These are phyloP conservation scores for Prosopocoilus inquinatus DNA, from an alignment of 2,888 invertebrate species.

Conservation along the genomic window DNA sequence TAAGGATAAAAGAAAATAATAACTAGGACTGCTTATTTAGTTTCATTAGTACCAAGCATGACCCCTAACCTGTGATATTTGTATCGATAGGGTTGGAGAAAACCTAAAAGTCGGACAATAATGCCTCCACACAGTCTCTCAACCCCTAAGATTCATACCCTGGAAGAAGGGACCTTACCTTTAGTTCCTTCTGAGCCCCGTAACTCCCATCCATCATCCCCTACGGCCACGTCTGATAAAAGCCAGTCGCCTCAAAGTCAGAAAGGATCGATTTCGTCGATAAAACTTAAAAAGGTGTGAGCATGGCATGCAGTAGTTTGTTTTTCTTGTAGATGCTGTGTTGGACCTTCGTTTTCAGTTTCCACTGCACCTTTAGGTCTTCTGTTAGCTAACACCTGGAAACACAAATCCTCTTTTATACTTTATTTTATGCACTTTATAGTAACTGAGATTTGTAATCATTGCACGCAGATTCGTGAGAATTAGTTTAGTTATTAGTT, in stretches of 20 bases:
- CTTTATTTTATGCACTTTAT: background rate
- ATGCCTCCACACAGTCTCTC: conserved; percentile 62
- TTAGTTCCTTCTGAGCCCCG: conserved; percentile 46
- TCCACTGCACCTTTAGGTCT: too few relatives aligned
- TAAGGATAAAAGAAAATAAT: background rate
- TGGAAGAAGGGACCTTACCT: conserved; percentile 48
- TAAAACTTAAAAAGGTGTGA: conserved; percentile 55
- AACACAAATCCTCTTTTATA: too few relatives aligned
- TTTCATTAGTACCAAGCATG: conserved; percentile 24
- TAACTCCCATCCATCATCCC: conserved; percentile 51
- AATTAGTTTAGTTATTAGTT: background rate
- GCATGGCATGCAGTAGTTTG: conserved; percentile 39
- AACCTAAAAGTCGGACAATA: conserved; percentile 74
- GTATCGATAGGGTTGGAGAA: conserved; percentile 70
- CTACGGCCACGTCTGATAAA: conserved; percentile 55
- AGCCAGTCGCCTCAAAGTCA: conserved; percentile 52
- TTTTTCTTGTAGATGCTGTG: conserved; percentile 3
- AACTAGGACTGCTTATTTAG: conserved; percentile 15
- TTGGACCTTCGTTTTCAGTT: too few relatives aligned
- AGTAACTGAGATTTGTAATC: background rate
- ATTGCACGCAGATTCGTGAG: too few relatives aligned
- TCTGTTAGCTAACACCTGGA: too few relatives aligned
- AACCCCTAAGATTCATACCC: conserved; percentile 54
- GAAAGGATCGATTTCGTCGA: conserved; percentile 56
- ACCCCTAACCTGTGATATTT: conserved; percentile 34